Evolutionary conservation across 2,888 invertebrate genomes (phyloP).

Genomic region (Chrysotoxum bicinctum): DNA sequence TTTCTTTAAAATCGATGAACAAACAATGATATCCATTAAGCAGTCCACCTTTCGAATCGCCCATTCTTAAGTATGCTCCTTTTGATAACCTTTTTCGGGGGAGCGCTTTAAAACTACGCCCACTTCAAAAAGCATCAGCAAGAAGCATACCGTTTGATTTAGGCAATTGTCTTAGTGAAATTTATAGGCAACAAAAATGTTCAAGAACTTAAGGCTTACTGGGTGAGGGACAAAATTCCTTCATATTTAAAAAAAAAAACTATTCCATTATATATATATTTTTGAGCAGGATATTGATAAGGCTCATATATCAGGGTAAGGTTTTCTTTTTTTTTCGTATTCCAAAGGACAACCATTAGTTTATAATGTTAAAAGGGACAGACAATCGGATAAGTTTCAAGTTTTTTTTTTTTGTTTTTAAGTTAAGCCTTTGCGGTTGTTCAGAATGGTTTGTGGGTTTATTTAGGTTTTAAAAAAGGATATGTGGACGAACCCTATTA

Average conservation of each 20-base stretch:
- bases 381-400: slow-evolving; percentile 7
- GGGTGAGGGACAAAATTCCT: neutral
- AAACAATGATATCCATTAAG: slow-evolving; percentile 55
- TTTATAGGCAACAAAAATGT: neutral
- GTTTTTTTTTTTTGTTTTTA: neutral
- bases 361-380: slow-evolving; percentile 38
- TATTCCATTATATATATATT: slow-evolving; percentile 59
- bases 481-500: slow-evolving; percentile 15
- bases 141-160: neutral
- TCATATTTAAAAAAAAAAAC: slow-evolving; percentile 41
- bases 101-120: neutral
- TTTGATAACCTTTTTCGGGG: slow-evolving; percentile 56
- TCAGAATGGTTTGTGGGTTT: slow-evolving; percentile 7
- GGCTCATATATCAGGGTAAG: slow-evolving; percentile 53
- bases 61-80: slow-evolving; percentile 44
- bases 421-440: slow-evolving; percentile 30
- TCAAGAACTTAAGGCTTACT: slow-evolving; percentile 47
- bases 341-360: slow-evolving; percentile 40
- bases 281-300: slow-evolving; percentile 55
- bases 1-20: neutral
- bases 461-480: slow-evolving; percentile 8
- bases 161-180: neutral
- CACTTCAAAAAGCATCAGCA: slow-evolving; percentile 47
- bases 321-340: slow-evolving; percentile 3
- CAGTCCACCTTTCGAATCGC: slow-evolving; percentile 50